These are phyloP conservation scores for Cossypha dichroa DNA, from an alignment of 2,797 vertebrate genomes.

Conservation along the genomic window DNA sequence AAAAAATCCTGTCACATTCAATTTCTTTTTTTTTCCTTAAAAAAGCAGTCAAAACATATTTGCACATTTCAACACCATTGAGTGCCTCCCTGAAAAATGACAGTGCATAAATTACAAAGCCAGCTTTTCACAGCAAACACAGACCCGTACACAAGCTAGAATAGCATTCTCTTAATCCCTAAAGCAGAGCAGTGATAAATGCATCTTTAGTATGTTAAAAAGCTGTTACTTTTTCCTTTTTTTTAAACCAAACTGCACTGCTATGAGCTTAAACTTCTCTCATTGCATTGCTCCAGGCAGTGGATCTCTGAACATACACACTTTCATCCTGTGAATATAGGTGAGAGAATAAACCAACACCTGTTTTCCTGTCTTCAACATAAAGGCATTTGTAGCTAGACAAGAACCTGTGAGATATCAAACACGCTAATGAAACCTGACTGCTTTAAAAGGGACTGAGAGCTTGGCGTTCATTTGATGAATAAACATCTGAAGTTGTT, in stretches of 20 bases:
- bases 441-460: not conserved
- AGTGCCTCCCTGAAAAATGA: not conserved
- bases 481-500: conserved; percentile 3
- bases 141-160: not conserved
- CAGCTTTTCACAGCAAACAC: not conserved
- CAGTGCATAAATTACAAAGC: conserved; percentile 29
- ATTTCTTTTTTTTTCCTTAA: not conserved
- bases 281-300: not conserved
- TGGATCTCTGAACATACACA: not conserved
- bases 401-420: not conserved
- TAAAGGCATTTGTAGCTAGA: not conserved
- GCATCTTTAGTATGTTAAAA: not conserved
- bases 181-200: not conserved
- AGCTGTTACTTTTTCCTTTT: not conserved
- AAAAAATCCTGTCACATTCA: not conserved
- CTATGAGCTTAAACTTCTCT: not conserved
- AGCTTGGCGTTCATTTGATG: not conserved
- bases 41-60: conserved; percentile 40
- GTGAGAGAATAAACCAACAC: not conserved
- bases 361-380: not conserved
- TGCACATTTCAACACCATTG: not conserved
- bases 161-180: not conserved
- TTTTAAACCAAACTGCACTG: not conserved
- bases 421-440: conserved; percentile 7
- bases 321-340: not conserved